Percentiles rank a stretch among this genome's conserved stretches.
Conservation (phyloP, 2,113 vertebrate genomes). For the Mormyrus iriodes region DNA sequence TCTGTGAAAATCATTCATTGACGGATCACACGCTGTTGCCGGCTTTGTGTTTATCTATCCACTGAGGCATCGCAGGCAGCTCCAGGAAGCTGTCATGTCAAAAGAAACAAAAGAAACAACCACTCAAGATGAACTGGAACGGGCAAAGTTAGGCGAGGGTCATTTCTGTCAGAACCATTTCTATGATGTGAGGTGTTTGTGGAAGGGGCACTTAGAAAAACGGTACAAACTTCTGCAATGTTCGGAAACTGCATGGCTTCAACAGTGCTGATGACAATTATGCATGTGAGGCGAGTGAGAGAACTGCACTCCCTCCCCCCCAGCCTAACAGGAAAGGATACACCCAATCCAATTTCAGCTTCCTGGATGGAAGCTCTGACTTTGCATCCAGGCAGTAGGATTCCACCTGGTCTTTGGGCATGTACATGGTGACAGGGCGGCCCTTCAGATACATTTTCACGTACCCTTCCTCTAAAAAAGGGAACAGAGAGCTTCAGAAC, state of each 20-base stretch:
- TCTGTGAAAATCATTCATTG: not conserved
- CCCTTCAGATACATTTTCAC: constrained; percentile 98
- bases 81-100: not conserved
- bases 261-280: not conserved
- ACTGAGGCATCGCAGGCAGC: not conserved
- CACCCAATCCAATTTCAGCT: constrained; percentile 97
- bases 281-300: not conserved
- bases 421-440: constrained; percentile 94
- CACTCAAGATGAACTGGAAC: not conserved
- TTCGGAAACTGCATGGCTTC: not conserved
- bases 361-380: constrained; percentile 80
- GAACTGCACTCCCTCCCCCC: too few relatives aligned
- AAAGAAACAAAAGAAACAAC: not conserved
- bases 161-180: not conserved
- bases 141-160: not conserved
- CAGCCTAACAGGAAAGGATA: constrained; percentile 74
- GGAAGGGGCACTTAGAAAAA: not conserved
- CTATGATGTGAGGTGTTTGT: not conserved
- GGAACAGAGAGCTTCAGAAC: constrained; percentile 44
- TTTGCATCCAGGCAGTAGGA: constrained; percentile 86
- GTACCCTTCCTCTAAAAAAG: constrained; percentile 91
- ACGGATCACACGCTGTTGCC: not conserved
- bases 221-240: not conserved
- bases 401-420: constrained; percentile 93
- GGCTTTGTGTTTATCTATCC: not conserved